phyloP scores from a whole-genome alignment of 1,140 invertebrate genomes.

The Pectinophora gossypiella region DNA sequence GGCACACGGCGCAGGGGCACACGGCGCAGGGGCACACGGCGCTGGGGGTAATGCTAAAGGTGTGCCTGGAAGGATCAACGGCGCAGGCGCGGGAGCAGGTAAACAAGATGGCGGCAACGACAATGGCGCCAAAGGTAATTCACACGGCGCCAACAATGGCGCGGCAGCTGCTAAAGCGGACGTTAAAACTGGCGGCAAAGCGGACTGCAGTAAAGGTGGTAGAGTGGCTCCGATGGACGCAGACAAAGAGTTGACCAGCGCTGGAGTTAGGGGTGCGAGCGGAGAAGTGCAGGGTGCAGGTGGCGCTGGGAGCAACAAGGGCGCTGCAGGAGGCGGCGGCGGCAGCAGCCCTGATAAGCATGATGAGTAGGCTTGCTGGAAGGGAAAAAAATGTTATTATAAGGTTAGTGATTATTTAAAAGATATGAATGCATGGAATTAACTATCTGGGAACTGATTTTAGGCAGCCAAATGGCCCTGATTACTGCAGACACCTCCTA shows the following conservation, averaged over 20 bases:
- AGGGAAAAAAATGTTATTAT: no score
- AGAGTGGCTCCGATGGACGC: constrained; percentile 32
- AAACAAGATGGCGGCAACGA: not conserved
- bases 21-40: not conserved
- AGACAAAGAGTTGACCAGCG: constrained; percentile 31
- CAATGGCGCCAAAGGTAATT: not conserved
- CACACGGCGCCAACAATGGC: constrained; percentile 20
- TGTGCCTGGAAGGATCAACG: not conserved
- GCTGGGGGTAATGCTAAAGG: constrained; percentile 11
- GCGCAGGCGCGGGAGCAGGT: not conserved
- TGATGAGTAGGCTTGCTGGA: no score
- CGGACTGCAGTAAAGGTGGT: constrained; percentile 34
- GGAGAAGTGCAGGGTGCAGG: not conserved
- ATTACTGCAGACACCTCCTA: no score
- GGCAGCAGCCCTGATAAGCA: no score
- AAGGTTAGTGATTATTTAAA: no score
- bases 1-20: no score
- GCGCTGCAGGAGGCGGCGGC: no score
- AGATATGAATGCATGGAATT: no score
- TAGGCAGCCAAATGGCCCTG: no score
- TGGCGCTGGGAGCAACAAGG: no score
- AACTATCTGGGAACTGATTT: no score
- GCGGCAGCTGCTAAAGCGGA: constrained; percentile 35
- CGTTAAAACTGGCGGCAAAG: constrained; percentile 31
- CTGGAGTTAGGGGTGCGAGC: not conserved